phyloP scores from a whole-genome alignment of 2,113 vertebrate species.

The Pardalotus punctatus region DNA sequence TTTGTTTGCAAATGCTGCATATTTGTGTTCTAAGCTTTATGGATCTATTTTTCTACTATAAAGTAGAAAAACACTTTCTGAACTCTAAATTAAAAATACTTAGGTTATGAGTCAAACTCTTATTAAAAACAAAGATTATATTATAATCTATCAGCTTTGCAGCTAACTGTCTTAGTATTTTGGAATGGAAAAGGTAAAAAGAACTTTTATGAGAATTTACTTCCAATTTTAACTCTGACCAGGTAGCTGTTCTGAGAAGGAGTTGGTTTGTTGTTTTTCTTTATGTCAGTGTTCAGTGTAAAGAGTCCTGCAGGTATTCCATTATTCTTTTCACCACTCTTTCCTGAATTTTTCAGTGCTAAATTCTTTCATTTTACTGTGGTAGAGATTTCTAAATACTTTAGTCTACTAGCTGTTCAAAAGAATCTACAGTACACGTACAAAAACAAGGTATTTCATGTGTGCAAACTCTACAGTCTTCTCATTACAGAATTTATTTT shows the following conservation, averaged over 20 bases:
- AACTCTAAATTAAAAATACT: not conserved
- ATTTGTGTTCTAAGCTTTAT: not conserved
- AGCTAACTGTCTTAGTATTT: not conserved
- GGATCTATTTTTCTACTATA: not conserved
- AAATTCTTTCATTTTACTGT: not conserved
- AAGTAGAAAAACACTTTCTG: not conserved
- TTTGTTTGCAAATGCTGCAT: not conserved
- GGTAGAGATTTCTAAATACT: not conserved
- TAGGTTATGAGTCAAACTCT: not conserved
- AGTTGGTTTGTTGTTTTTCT: not conserved
- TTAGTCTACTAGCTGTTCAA: not conserved
- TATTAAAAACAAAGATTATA: not conserved
- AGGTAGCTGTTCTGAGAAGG: not conserved
- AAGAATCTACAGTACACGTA: not conserved
- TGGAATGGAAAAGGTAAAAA: not conserved
- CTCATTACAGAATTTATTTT: constrained; percentile 50
- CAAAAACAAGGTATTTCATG: not conserved
- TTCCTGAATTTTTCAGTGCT: not conserved
- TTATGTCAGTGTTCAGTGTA: not conserved
- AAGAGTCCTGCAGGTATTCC: not conserved
- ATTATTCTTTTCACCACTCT: not conserved
- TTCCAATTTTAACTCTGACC: not conserved
- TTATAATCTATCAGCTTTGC: not conserved
- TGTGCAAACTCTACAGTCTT: not conserved
- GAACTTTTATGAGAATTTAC: not conserved